These are phyloP conservation scores for Dendrocincla tyrannina DNA, from an alignment of 2,797 vertebrate genomes.

Conservation along the genomic window DNA sequence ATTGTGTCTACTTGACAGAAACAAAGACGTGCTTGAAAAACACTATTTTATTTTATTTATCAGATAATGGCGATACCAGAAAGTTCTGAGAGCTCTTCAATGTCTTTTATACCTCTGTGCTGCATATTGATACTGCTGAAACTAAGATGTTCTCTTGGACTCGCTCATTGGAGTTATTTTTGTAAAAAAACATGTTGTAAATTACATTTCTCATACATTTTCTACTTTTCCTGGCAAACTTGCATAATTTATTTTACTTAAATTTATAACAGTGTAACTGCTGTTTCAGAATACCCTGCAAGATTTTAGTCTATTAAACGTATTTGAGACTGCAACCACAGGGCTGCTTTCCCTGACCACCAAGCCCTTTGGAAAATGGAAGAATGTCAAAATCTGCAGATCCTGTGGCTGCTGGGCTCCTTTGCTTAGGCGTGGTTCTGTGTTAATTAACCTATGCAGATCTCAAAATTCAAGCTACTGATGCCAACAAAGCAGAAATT, in stretches of 20 bases:
- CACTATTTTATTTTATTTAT: background rate
- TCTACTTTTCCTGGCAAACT: background rate
- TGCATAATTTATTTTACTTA: background rate
- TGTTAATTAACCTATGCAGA: background rate
- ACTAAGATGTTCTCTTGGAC: background rate
- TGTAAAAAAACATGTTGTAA: accelerated
- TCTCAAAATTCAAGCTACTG: background rate
- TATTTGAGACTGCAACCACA: background rate
- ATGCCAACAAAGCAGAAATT: background rate
- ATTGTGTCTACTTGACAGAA: background rate
- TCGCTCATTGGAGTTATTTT: background rate
- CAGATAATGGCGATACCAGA: background rate
- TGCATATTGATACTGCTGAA: background rate
- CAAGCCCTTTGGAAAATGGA: background rate
- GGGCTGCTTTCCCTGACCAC: background rate
- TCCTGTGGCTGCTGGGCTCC: background rate
- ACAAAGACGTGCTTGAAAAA: background rate
- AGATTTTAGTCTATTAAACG: background rate
- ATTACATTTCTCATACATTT: background rate
- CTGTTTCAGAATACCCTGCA: background rate
- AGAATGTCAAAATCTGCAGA: background rate
- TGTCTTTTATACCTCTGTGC: background rate
- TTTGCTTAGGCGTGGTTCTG: background rate
- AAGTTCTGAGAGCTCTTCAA: background rate
- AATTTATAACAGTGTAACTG: background rate